These are phyloP conservation scores for Metridium senile DNA, from an alignment of 92 coral and sea anemone genomes.

Conservation along the genomic window DNA sequence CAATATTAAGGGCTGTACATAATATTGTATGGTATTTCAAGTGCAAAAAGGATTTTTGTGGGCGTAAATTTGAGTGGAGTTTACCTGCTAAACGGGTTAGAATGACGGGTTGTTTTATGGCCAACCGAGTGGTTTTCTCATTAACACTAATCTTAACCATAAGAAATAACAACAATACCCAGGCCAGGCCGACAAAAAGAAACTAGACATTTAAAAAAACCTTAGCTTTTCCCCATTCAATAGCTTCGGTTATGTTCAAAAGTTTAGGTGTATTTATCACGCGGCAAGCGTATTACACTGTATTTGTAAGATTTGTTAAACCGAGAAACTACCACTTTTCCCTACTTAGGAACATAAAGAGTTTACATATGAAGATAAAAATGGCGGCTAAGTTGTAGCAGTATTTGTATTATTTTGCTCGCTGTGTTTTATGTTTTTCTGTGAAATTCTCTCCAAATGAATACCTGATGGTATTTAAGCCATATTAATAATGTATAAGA, in stretches of 20 bases:
- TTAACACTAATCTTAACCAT: background rate
- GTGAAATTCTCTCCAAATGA: background rate
- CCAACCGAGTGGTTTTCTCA: conserved; percentile 5
- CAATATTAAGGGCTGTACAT: background rate
- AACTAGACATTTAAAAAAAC: no score
- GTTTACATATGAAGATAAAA: no score
- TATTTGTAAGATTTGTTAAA: no score
- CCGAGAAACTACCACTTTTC: no score
- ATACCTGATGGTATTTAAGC: background rate
- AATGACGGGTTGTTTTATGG: conserved; percentile 9
- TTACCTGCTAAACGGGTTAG: conserved; percentile 24
- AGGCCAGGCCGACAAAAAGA: no score
- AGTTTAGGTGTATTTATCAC: no score
- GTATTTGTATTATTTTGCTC: background rate
- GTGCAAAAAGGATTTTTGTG: background rate
- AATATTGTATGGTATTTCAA: background rate
- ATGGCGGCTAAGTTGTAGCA: background rate
- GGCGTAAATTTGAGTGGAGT: background rate
- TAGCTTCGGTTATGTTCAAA: no score
- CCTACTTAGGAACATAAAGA: no score
- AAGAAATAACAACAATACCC: background rate
- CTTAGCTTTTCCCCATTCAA: no score
- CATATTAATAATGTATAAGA: background rate
- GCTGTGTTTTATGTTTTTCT: background rate
- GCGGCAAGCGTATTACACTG: no score